Evolutionary conservation across 2,797 vertebrate genomes (phyloP).

Genomic region (Rhodeus uyekii): DNA sequence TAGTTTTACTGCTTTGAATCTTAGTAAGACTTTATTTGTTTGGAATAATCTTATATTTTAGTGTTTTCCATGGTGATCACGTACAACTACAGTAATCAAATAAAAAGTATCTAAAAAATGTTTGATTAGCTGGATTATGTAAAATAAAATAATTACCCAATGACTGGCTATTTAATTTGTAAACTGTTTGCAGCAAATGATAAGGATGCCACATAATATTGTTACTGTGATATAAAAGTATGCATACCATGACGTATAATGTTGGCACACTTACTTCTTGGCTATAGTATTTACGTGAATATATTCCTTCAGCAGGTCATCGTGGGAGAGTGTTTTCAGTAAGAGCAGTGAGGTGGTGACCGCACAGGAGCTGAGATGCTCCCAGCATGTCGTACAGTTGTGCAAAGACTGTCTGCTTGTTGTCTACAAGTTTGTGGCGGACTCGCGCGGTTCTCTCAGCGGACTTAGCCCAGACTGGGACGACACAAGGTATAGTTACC

Average conservation of each 20-base stretch:
- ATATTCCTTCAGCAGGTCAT: conserved; percentile 78
- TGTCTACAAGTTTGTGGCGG: conserved; percentile 93
- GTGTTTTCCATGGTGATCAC: not conserved
- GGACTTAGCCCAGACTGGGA: conserved; percentile 88
- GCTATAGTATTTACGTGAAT: conserved; percentile 44
- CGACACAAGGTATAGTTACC: conserved; percentile 85
- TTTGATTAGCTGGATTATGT: not conserved
- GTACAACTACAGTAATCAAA: not conserved
- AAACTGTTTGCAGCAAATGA: not conserved
- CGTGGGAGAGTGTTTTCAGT: conserved; percentile 93
- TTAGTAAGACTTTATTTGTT: not conserved
- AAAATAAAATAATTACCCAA: not conserved
- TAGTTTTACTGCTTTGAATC: not conserved
- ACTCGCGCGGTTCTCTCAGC: conserved; percentile 85
- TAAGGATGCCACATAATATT: not conserved
- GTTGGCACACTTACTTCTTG: not conserved
- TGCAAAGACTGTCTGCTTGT: conserved; percentile 94
- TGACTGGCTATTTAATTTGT: not conserved
- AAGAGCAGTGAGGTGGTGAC: conserved; percentile 89
- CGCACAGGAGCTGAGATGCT: conserved; percentile 91
- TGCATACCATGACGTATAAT: not conserved
- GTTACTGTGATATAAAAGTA: not conserved
- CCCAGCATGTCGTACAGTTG: conserved; percentile 92
- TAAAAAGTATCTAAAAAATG: not conserved
- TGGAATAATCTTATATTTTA: not conserved